Evolutionary conservation across 2,113 vertebrate genomes (phyloP), one percentile per base, ranked within the genome.

Genomic region (Rhombomys opimus): DNA sequence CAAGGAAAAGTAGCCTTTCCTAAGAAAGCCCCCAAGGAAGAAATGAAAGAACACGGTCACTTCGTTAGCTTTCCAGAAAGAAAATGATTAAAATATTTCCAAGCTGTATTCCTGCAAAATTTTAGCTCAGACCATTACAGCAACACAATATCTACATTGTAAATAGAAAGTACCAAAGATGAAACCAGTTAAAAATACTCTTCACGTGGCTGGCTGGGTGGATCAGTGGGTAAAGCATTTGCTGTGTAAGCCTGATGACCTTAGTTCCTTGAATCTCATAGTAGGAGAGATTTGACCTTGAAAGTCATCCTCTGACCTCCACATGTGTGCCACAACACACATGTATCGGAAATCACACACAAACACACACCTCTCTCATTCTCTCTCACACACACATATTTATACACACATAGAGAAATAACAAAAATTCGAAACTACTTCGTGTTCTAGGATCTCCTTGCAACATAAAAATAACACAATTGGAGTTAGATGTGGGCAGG

Each of bases 1-100:
- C 98, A 99, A 77, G 72, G 97, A 98, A 97, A 99, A 99, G 54
- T 99, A 98, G 41, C 99, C 99, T 95, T 95, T 99, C 98, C 99
- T 99, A 91, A 90, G 97, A 11, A 92, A 88, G 38, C 77, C 1
- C 78, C 96, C 82, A 85, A 0, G 57, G 96, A 98, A 25, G 82
- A 0, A 97, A 94, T 20, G 23, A 93, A 78, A 97, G 89, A 93
- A 95, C 50, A 91, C 0, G 85, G 78, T 95, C 10, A 96, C 92
- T 59, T 86, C 63, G 5, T 90, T 46, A 89, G 50, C 57, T 81
- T 35, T 92, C 59, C 59, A 93, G 65, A 89, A 90, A 95, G 54
- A 91, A 12, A 90, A 93, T 20, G 0, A 32, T 65, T 85, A 95
- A 63, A 92, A 61, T 35, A 46, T 87, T 73, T 86, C 85, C 35